A percentile compares a stretch with the other conserved stretches of the same genome.
phyloP scores from a whole-genome alignment of 2,797 vertebrate species.

The Cygnus olor region DNA sequence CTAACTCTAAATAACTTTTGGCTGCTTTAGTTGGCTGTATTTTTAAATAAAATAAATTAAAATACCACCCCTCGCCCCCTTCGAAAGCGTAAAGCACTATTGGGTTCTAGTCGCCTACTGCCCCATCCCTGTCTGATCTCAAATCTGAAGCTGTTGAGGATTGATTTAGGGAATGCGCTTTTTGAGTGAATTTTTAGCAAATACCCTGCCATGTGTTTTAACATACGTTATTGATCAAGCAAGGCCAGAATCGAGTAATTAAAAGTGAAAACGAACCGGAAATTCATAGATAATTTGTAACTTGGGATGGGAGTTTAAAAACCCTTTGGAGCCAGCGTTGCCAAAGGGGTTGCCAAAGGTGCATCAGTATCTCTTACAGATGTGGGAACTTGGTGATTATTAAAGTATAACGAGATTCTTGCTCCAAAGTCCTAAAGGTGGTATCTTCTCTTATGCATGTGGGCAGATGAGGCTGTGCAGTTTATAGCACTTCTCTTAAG shows the following conservation, averaged over 20 bases:
- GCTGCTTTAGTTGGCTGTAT: neutral
- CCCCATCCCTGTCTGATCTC: neutral
- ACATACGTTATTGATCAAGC: slow-evolving; percentile 31
- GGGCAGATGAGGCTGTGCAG: neutral
- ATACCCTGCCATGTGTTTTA: slow-evolving; percentile 30
- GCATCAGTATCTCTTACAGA: neutral
- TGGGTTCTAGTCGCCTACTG: neutral
- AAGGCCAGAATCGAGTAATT: neutral
- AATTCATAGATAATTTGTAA: neutral
- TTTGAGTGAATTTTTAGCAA: slow-evolving; percentile 17
- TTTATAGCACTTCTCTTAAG: neutral
- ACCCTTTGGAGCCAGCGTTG: neutral
- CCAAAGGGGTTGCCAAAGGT: neutral
- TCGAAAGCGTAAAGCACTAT: neutral
- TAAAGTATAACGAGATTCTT: neutral
- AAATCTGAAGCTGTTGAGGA: slow-evolving; percentile 15
- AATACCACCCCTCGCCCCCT: neutral
- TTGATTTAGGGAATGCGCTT: slow-evolving; percentile 12
- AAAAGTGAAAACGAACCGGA: slow-evolving; percentile 42
- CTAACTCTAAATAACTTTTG: slow-evolving; percentile 17
- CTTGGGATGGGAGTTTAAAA: slow-evolving; percentile 10
- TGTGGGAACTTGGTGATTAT: neutral
- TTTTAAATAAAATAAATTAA: neutral
- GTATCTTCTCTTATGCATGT: neutral
- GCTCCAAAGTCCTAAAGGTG: neutral